Evolutionary conservation across 2,888 invertebrate genomes (phyloP).

Genomic region (Bruchidius siliquastri): DNA sequence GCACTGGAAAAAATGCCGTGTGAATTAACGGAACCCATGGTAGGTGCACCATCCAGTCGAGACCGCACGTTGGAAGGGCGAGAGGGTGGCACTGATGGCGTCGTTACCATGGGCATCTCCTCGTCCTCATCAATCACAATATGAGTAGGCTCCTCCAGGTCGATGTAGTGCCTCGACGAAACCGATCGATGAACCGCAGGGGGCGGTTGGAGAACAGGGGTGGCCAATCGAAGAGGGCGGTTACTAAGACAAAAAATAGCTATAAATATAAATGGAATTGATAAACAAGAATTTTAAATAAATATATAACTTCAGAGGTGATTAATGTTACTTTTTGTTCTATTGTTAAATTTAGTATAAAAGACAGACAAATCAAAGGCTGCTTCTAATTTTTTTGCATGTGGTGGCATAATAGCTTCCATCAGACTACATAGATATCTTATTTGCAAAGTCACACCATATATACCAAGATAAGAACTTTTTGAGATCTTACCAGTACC

Average conservation of each 20-base stretch:
- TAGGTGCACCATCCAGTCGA: conserved; percentile 47
- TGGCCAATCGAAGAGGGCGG: neutral
- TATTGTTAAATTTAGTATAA: no score
- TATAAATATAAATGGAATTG: no score
- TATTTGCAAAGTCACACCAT: no score
- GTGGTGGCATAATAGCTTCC: no score
- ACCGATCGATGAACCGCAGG: neutral
- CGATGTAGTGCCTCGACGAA: conserved; percentile 32
- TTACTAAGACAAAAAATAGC: neutral
- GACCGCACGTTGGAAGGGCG: conserved; percentile 43
- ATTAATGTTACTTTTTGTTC: no score
- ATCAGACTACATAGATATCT: no score
- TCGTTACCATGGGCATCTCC: conserved; percentile 33
- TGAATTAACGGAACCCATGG: conserved; percentile 26
- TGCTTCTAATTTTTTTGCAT: no score
- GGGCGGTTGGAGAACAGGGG: neutral
- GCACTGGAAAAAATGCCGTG: conserved; percentile 41
- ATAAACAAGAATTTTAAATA: no score
- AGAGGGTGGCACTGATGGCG: conserved; percentile 34
- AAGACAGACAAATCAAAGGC: no score
- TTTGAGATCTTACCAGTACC: no score
- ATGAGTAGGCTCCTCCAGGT: conserved; percentile 23
- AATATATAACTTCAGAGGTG: no score
- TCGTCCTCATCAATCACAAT: conserved; percentile 40
- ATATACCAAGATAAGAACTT: no score